Evolutionary conservation across 2,797 vertebrate species (phyloP), one percentile per base, ranked within the genome.

Genomic region (Thaleichthys pacificus): DNA sequence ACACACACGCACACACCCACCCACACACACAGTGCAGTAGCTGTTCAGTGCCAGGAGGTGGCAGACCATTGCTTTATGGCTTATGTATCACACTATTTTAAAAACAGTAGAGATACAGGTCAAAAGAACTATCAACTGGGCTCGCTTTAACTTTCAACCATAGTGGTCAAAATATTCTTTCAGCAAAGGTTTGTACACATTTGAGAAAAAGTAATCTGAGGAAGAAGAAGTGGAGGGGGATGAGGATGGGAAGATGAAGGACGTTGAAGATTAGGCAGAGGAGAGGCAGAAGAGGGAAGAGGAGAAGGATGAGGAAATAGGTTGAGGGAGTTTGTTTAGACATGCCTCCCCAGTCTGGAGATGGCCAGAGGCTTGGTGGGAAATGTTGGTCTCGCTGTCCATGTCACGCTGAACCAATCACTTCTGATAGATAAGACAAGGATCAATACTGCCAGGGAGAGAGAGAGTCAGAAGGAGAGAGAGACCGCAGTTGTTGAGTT

Each of bases 391-490:
- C 76, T 80, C 75, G 65, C 76, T 83, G 82, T 78, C 63, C 30
- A 64, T 69, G 80, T 77, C 78, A 81, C 70, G 78, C 79, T 81
- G 69, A 80, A 76, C 68, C 71, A 77, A 82, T 82, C 77, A 66
- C 76, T 60, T 73, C 82, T 83, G 82, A 85, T 83, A 76, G 75
- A 79, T 76, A 66, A 62, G 76, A 75, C 80, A 79, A 26, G 68
- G 82, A 88, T 85, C 81, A 70, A 86, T 85, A 80, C 69, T 62
- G 76, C 65, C 19, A 70, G 67, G 69, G 70, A 73, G 77, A 28
- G 77, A 28, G 57, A 57, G 56, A 30, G 26, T 67, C 61, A 70
- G 58, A 21, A 47, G 30, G 24, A 32, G 26, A 6, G 14, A 74
- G 24, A 8, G 47, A 26, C 8, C 3, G 30, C 3, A n/a, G 61